Evolutionary conservation across 2,113 vertebrate genomes (phyloP).

Genomic region (Sinocyclocheilus anshuiensis): DNA sequence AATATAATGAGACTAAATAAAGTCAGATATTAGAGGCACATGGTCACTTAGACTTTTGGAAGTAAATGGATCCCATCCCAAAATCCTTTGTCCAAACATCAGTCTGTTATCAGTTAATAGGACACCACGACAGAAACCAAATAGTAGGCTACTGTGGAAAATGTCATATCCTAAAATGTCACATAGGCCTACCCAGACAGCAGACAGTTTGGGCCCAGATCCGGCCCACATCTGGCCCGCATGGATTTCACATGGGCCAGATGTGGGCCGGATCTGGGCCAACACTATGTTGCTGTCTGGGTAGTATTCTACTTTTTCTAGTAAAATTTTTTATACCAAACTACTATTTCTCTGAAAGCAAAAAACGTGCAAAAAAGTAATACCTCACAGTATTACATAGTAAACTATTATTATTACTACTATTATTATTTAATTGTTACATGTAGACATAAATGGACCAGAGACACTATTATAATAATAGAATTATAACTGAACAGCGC

Average conservation of each 20-base stretch:
- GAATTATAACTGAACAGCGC: background rate
- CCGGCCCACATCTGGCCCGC: too few relatives aligned
- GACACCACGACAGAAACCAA: background rate
- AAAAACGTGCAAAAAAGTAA: background rate
- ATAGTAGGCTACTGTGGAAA: background rate
- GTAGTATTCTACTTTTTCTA: too few relatives aligned
- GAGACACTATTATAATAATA: background rate
- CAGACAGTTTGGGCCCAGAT: too few relatives aligned
- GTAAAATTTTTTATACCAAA: background rate
- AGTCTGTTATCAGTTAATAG: background rate
- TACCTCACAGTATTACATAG: background rate
- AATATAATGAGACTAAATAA: constrained; percentile 2
- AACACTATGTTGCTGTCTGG: too few relatives aligned
- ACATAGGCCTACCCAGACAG: too few relatives aligned
- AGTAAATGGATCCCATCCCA: background rate
- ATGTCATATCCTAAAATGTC: background rate
- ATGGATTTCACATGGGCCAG: too few relatives aligned
- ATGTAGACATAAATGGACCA: background rate
- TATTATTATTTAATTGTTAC: background rate
- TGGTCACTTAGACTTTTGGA: background rate
- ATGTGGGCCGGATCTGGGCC: too few relatives aligned
- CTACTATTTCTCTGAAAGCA: too few relatives aligned
- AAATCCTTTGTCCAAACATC: background rate
- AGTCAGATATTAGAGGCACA: background rate
- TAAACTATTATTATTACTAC: background rate